Evolutionary conservation across 2,797 vertebrate species (phyloP).

Genomic region (Numenius phaeopus): DNA sequence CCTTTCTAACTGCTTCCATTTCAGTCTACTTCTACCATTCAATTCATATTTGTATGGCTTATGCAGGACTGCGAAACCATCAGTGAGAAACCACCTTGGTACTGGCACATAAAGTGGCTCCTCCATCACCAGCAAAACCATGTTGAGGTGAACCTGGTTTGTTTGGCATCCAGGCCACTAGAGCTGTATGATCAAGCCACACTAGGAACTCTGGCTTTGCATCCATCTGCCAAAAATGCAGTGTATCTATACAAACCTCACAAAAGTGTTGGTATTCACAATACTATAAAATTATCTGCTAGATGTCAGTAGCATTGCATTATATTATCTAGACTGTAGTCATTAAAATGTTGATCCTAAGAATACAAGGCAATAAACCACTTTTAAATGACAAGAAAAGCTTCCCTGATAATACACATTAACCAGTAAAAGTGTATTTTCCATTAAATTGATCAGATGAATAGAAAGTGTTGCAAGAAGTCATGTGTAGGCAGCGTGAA

Average conservation of each 20-base stretch:
- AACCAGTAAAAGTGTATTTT: neutral
- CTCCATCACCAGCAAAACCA: neutral
- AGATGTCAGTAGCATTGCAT: neutral
- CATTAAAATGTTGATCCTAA: neutral
- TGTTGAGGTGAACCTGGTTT: neutral
- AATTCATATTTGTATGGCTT: neutral
- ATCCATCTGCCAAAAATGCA: neutral
- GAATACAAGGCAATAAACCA: neutral
- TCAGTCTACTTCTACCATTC: neutral
- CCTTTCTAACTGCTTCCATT: neutral
- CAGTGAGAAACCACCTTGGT: neutral
- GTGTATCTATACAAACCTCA: accelerated
- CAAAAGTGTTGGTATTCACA: neutral
- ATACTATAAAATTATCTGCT: neutral
- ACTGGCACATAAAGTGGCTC: neutral
- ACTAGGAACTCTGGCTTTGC: neutral
- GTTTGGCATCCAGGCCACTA: neutral
- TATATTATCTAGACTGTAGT: neutral
- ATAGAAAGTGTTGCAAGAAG: constrained; percentile 58
- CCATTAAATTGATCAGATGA: constrained; percentile 65
- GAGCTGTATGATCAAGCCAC: neutral
- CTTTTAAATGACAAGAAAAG: neutral
- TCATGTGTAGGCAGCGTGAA: constrained; percentile 51
- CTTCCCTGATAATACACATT: neutral
- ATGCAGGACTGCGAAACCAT: neutral